Conservation (phyloP, 64 coral and sea anemone genomes). For the Astreopora myriophthalma region DNA sequence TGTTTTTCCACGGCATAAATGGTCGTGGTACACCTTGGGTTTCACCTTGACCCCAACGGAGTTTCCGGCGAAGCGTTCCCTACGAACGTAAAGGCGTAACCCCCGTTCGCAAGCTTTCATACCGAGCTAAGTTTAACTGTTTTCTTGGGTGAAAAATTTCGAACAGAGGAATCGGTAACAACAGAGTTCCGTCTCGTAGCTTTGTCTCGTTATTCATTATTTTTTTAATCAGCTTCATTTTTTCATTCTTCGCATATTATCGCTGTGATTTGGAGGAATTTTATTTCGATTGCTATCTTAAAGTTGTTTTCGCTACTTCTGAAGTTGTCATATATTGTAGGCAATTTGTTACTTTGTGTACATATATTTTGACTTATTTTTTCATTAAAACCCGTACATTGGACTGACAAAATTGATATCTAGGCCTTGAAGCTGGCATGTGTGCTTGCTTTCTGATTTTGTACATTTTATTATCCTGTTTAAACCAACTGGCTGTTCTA, state of each 20-base stretch:
- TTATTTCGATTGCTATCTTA: neutral
- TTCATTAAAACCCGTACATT: no score
- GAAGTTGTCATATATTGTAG: neutral
- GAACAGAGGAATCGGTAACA: neutral
- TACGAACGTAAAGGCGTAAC: neutral
- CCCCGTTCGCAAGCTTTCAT: neutral
- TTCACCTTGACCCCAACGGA: slow-evolving; percentile 10
- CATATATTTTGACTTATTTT: neutral
- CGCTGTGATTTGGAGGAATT: neutral
- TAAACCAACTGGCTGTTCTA: no score
- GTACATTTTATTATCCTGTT: no score
- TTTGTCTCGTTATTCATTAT: neutral
- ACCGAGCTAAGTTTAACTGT: neutral
- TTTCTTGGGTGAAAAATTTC: neutral
- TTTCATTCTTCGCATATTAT: neutral
- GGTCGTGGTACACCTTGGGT: no score
- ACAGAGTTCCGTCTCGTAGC: neutral
- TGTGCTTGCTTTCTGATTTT: no score
- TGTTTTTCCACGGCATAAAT: neutral
- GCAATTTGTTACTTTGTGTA: neutral
- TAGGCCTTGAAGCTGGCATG: no score
- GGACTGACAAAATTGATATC: no score
- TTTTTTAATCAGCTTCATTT: neutral
- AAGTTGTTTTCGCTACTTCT: neutral
- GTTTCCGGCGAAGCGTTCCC: neutral